Evolutionary conservation across 2,113 vertebrate genomes (phyloP), one percentile per base, ranked within the genome.

Genomic region (Platysteira castanea): DNA sequence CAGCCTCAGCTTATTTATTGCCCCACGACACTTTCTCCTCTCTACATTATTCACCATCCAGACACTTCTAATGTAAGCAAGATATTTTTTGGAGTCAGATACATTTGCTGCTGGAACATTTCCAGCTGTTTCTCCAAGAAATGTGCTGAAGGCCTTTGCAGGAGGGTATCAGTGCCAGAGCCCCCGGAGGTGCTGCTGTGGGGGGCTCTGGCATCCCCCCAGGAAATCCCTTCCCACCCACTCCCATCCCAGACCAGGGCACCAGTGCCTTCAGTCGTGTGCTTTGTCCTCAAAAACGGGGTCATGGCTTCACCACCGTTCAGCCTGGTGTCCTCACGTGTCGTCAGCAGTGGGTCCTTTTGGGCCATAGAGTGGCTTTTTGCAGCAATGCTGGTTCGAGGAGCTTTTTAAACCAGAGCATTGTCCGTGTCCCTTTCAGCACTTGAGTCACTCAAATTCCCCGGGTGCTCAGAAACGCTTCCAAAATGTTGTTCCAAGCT

Each of bases 181-280:
- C 49, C 46, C 31, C 3, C 1, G 39, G 77, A 10, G 56, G 7
- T n/a, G 50, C 47, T 7, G 26, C 13, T 0, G 0, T 1, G 3
- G 8, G 61, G 53, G 33, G 16, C 65, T 74, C 54, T 13, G 17
- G 12, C 4, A 17, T n/a, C 31, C 8, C 37, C 53, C 18, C 1
- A 1, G 21, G 30, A 68, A 81, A 69, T 8, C 61, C 33, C 19
- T 54, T 54, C 70, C 64, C 9, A 42, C 30, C 35, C 15, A 17
- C 10, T 59, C 22, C 54, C 19, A 4, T 4, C 39, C 54, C 28
- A 46, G 54, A 33, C 12, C 33, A 46, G 11, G 33, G 37, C 26
- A 50, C 24, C 5, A 5, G 15, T 69, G 54, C 65, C 64, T 46
- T 78, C 28, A 15, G 3, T 39, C 9, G 0, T 24, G 30, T 13